A percentile compares a stretch with the other conserved stretches of the same genome.
These are phyloP conservation scores for Tragopan temminckii DNA, from an alignment of 2,797 vertebrate genomes.

Conservation along the genomic window DNA sequence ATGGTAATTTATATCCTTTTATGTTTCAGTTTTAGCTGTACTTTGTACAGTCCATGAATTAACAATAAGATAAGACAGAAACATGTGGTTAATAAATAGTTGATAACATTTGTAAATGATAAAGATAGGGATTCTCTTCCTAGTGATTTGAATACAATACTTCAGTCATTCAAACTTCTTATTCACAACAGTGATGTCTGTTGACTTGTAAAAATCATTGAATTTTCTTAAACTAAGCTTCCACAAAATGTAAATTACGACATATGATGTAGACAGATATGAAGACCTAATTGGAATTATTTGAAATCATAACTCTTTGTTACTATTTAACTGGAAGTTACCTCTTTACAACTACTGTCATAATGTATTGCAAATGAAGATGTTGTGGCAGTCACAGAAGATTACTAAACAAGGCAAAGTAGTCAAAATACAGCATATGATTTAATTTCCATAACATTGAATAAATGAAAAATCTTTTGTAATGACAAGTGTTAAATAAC, in stretches of 20 bases:
- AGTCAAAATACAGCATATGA: accelerated
- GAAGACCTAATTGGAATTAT: neutral
- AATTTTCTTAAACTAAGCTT: neutral
- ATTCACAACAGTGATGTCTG: neutral
- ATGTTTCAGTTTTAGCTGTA: neutral
- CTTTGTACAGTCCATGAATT: neutral
- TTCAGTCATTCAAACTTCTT: neutral
- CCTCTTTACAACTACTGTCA: neutral
- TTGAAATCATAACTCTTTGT: neutral
- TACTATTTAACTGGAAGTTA: neutral
- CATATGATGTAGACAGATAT: neutral
- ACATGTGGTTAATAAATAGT: neutral
- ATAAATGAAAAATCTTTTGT: neutral
- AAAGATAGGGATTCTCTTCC: neutral
- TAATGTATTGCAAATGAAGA: neutral
- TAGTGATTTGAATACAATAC: neutral
- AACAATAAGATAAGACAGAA: neutral
- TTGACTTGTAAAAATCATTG: neutral
- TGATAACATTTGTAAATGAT: neutral
- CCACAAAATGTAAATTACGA: neutral
- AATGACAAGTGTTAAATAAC: neutral
- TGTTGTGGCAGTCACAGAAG: neutral
- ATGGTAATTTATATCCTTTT: neutral
- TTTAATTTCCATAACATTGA: neutral
- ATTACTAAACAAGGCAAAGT: neutral